Conservation (phyloP, 2,797 vertebrate genomes). For the Ceryle rudis region DNA sequence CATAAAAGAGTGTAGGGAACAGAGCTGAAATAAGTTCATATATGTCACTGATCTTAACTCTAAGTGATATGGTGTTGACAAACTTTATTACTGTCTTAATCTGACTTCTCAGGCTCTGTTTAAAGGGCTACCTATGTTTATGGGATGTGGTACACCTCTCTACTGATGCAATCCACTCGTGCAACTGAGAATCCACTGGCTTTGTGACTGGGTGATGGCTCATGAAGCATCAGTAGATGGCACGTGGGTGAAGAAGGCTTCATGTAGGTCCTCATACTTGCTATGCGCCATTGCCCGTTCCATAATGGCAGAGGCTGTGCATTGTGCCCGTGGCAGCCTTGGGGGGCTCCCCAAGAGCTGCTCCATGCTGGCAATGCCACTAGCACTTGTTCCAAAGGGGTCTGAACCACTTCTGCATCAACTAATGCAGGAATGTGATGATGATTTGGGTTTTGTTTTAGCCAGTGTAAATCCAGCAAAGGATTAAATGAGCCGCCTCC, state of each 20-base stretch:
- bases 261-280: background rate
- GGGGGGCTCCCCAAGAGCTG: background rate
- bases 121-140: background rate
- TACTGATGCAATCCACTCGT: rapidly evolving
- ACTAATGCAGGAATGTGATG: background rate
- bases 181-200: background rate
- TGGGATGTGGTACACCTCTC: rapidly evolving
- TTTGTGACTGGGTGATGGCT: background rate
- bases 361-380: background rate
- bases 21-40: background rate
- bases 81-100: background rate
- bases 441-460: background rate
- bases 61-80: background rate
- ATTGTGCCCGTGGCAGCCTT: background rate
- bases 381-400: background rate
- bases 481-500: background rate
- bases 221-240: background rate
- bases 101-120: background rate
- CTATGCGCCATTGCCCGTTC: background rate
- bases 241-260: background rate
- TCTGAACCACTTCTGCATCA: background rate
- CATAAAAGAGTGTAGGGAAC: background rate
- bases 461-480: background rate
- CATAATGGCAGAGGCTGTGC: rapidly evolving
- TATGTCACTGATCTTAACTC: background rate